Conservation (phyloP, 2,888 invertebrate genomes). For the Meloe dianella region DNA sequence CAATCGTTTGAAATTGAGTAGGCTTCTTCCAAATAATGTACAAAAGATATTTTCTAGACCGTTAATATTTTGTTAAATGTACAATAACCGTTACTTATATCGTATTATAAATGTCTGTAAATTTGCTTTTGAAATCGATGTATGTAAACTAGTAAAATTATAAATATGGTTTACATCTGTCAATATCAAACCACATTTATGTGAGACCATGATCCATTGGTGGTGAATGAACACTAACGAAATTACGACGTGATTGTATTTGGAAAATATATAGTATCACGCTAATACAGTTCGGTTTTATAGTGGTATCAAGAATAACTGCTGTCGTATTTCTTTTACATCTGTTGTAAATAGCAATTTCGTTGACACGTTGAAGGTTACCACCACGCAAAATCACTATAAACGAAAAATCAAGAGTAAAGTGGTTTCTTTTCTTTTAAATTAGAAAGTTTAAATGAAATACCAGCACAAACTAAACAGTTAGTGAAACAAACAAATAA, state of each 20-base stretch:
- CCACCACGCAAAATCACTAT: slow-evolving; percentile 13
- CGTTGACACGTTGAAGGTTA: slow-evolving; percentile 15
- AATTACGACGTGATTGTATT: not conserved
- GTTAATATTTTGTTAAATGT: not conserved
- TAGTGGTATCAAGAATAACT: not conserved
- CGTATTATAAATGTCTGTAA: not conserved
- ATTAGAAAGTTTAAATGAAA: slow-evolving; percentile 26
- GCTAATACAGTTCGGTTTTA: slow-evolving; percentile 13
- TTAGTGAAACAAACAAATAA: slow-evolving; percentile 4
- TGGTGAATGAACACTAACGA: slow-evolving; percentile 7
- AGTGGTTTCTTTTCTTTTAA: slow-evolving; percentile 20
- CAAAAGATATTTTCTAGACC: not conserved
- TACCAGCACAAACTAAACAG: slow-evolving; percentile 19
- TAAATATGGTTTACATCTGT: not conserved
- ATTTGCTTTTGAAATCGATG: not conserved
- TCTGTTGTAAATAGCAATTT: slow-evolving; percentile 14
- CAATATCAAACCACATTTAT: not conserved
- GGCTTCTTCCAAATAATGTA: not conserved
- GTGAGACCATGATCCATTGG: not conserved
- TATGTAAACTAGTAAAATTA: not conserved
- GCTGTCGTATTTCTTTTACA: slow-evolving; percentile 15
- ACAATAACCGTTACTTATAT: not conserved
- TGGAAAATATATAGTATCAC: slow-evolving; percentile 11
- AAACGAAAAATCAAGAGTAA: slow-evolving; percentile 15
- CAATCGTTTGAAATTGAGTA: not conserved